phyloP scores from a whole-genome alignment of 1,140 invertebrate genomes.

The Saccostrea echinata region DNA sequence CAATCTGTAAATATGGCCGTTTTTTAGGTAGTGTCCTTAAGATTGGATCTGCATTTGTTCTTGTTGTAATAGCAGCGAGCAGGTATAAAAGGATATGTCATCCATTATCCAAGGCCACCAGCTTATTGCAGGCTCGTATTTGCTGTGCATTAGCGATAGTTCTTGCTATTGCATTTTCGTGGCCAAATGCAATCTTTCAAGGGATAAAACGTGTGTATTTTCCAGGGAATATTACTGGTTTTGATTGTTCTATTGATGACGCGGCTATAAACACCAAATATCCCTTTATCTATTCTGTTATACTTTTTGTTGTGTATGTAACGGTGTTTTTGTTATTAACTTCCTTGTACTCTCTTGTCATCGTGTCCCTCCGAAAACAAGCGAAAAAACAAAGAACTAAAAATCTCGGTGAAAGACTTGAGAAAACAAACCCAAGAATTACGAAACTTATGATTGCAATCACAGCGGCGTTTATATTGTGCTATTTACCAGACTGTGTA shows the following conservation, averaged over 20 bases:
- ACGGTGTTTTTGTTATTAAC: slow-evolving; percentile 43
- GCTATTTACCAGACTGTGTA: slow-evolving; percentile 44
- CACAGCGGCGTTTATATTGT: slow-evolving; percentile 42
- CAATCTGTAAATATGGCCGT: slow-evolving; percentile 50
- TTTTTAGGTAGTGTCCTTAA: slow-evolving; percentile 50
- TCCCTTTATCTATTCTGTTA: slow-evolving; percentile 51
- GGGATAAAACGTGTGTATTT: slow-evolving; percentile 45
- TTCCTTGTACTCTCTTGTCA: slow-evolving; percentile 42
- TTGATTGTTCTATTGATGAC: slow-evolving; percentile 55
- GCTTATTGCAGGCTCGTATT: slow-evolving; percentile 29
- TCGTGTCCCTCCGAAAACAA: slow-evolving; percentile 10
- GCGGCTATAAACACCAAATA: slow-evolving; percentile 46
- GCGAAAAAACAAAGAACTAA: not conserved
- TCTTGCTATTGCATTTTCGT: slow-evolving; percentile 47
- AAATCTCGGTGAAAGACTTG: not conserved
- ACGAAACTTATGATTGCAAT: slow-evolving; percentile 52
- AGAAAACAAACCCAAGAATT: slow-evolving; percentile 40
- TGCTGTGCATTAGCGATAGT: slow-evolving; percentile 44
- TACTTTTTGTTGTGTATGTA: slow-evolving; percentile 50
- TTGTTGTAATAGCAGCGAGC: slow-evolving; percentile 48
- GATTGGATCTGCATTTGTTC: slow-evolving; percentile 57
- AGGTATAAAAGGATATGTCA: slow-evolving; percentile 54
- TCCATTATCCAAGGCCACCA: slow-evolving; percentile 45
- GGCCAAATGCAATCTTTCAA: slow-evolving; percentile 54
- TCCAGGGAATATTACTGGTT: slow-evolving; percentile 56